phyloP scores from a whole-genome alignment of 2,888 invertebrate genomes.

The Parasteatoda lunata region DNA sequence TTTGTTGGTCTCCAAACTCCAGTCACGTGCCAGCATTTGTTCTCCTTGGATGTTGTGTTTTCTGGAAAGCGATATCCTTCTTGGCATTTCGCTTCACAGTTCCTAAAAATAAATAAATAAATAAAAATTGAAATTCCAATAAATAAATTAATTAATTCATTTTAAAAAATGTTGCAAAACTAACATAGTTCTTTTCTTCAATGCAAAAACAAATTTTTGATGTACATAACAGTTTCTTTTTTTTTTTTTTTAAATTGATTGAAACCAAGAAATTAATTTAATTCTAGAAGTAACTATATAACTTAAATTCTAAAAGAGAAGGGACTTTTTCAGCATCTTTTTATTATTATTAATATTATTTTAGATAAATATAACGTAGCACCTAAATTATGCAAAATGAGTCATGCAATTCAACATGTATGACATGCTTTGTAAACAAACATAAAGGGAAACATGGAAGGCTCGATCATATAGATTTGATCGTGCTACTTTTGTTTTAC shows the following conservation, averaged over 20 bases:
- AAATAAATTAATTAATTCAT: neutral
- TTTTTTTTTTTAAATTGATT: neutral
- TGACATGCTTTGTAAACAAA: too few relatives aligned
- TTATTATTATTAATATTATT: too few relatives aligned
- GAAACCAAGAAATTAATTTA: neutral
- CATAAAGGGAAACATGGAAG: too few relatives aligned
- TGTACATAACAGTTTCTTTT: neutral
- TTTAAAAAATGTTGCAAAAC: neutral
- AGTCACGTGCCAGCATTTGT: constrained; percentile 58
- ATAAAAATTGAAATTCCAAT: neutral
- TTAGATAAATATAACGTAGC: too few relatives aligned
- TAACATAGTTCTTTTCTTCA: neutral
- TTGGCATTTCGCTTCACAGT: constrained; percentile 30
- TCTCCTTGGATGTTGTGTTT: constrained; percentile 9
- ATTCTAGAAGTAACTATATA: too few relatives aligned
- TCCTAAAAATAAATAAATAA: constrained; percentile 12
- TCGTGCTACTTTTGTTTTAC: too few relatives aligned
- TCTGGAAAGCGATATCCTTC: constrained; percentile 44
- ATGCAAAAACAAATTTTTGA: too few relatives aligned
- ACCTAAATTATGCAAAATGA: too few relatives aligned
- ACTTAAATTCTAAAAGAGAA: too few relatives aligned
- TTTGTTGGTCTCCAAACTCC: constrained; percentile 57
- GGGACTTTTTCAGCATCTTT: too few relatives aligned
- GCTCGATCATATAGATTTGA: too few relatives aligned
- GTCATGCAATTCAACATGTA: too few relatives aligned